Conservation (phyloP, 2,113 vertebrate genomes). For the Copsychus sechellarum region DNA sequence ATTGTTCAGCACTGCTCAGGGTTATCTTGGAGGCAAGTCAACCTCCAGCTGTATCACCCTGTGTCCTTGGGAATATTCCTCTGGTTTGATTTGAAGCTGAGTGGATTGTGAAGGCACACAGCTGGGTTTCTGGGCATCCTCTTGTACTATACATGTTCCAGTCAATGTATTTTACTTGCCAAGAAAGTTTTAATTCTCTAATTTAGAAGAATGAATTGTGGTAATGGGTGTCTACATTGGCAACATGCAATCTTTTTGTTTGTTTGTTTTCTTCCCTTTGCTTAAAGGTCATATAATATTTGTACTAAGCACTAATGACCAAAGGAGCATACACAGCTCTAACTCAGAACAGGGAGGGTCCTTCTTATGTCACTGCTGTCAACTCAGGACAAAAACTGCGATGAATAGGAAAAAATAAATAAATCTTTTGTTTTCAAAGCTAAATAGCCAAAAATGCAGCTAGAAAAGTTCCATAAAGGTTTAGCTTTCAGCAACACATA, state of each 20-base stretch:
- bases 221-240: not conserved
- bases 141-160: not conserved
- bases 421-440: constrained; percentile 78
- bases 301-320: not conserved
- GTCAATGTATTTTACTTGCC: not conserved
- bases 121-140: constrained; percentile 20
- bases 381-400: constrained; percentile 65
- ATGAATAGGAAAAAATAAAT: constrained; percentile 68
- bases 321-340: not conserved
- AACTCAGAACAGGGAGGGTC: constrained; percentile 34
- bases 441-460: constrained; percentile 76
- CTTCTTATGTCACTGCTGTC: constrained; percentile 66
- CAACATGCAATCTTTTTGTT: not conserved
- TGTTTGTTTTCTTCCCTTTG: not conserved
- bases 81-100: constrained; percentile 29
- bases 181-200: constrained; percentile 12
- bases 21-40: constrained; percentile 51
- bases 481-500: constrained; percentile 74
- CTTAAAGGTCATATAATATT: constrained; percentile 62
- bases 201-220: constrained; percentile 17
- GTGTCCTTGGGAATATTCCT: constrained; percentile 37
- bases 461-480: constrained; percentile 77
- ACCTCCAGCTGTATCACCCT: not conserved
- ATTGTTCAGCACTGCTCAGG: not conserved
- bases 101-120: not conserved